Base-by-base conservation (phyloP, 2,888 invertebrate species). In the Cecidostiba fungosa region DNA sequence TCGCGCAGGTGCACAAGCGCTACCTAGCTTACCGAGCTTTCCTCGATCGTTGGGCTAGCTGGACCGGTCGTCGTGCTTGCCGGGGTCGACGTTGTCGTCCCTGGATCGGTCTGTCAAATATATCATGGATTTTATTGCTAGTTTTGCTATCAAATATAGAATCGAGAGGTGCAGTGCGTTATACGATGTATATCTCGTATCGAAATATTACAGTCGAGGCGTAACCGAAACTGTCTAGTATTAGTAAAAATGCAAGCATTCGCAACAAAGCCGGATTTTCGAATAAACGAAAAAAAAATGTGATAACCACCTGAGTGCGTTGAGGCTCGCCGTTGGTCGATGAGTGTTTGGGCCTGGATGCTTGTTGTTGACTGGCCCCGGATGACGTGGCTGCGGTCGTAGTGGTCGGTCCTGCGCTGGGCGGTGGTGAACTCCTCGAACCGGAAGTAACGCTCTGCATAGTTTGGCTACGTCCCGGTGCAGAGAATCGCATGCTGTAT, bases 401-500 rank as follows among this genome's bases (percentile, higher is more conserved):
- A 14, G 85, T 76, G 19, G 78, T 85, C 0, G 85, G 85, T 29
- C 90, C 89, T 14, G 86, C 83, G 54, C 88, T 91, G 54, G 91
- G 89, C 29, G 92, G 90, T 12, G 93, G 93, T 87, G 93, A 93
- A 88, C 93, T 93, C 32, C 92, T 88, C 69, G 92, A 92, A 50
- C 90, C 91, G 47, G 93, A 93, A 72, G 94, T 94, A 91, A 94
- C 94, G 88, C 94, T 94, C 91, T 94, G 94, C 91, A 94, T 93
- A 72, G 94, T 94, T 89, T 94, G 94, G 84, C 94, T 94, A 79
- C 94, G 91, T 10, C 66, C 66, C 16, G 93, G 92, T 43, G 91
- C 93, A 26, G 94, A 90, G 89, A 94, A 94, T 87, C 94, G 91
- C 94, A 94, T 94, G 90, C 94, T 94, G 91, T 94, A 94, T 16